Evolutionary conservation across 64 coral and sea anemone genomes (phyloP).

Genomic region (Actinia equina): DNA sequence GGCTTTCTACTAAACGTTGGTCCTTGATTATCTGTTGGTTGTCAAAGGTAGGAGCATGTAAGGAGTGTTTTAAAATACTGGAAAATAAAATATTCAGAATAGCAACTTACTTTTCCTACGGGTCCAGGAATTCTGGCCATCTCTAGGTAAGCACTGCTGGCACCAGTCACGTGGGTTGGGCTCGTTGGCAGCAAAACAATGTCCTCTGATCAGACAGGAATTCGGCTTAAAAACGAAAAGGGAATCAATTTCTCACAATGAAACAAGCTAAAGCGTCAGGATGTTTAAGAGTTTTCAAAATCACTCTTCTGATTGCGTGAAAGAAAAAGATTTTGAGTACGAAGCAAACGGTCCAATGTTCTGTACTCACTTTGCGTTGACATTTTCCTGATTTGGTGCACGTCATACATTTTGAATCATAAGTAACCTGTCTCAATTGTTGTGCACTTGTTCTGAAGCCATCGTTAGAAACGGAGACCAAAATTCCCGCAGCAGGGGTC

Average conservation of each 20-base stretch:
- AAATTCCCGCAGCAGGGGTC: too few relatives aligned
- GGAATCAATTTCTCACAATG: too few relatives aligned
- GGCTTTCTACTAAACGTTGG: neutral
- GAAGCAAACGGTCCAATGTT: neutral
- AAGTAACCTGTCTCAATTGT: constrained; percentile 32
- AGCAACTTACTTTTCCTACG: constrained; percentile 26
- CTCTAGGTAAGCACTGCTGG: constrained; percentile 21
- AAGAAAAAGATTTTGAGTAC: too few relatives aligned
- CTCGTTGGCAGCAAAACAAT: constrained; percentile 36
- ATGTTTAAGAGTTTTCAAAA: too few relatives aligned
- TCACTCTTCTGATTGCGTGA: neutral
- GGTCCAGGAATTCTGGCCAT: neutral
- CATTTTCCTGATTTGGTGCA: constrained; percentile 33
- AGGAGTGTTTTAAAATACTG: neutral
- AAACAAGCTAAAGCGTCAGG: too few relatives aligned
- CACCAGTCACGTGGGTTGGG: constrained; percentile 40
- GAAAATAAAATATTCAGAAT: neutral
- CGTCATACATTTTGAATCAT: constrained; percentile 37
- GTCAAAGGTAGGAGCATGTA: neutral
- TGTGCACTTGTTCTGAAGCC: constrained; percentile 2
- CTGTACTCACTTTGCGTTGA: constrained; percentile 21
- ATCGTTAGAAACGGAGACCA: constrained; percentile 33
- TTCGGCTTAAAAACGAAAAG: constrained; percentile 18
- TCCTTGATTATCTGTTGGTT: neutral
- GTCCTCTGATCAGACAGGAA: constrained; percentile 40